Base-by-base conservation (phyloP, 2,113 vertebrate species). In the Puffinus mauretanicus region DNA sequence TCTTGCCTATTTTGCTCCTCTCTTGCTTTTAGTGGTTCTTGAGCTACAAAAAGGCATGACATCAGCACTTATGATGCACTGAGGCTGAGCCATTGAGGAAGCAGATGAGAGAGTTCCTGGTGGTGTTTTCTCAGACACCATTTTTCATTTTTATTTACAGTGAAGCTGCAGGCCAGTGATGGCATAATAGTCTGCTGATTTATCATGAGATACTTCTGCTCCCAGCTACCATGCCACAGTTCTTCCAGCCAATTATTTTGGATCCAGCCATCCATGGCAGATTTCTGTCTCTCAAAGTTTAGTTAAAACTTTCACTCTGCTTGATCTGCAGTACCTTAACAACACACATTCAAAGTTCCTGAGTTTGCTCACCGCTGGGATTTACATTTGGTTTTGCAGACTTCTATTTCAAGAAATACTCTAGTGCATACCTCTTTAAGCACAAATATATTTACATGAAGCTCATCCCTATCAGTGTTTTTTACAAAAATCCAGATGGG, bases 1-100 rank as follows among this genome's bases (percentile, higher is more conserved):
- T 93, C 84, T 90, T 72, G 5, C 79, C 70, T 97, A 2, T 96
- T 91, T 86, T 62, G 55, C 81, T 87, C 69, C 52, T 95, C 55
- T 71, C 34, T 80, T 69, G 65, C 83, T 95, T 94, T 65, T 4
- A 73, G 66, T 67, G 78, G 71, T 71, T 93, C 55, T 78, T 55
- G 61, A 88, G 82, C 79, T 78, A 22, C 42, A 70, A 34, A 75
- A 86, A 75, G 80, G 32, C 86, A 72, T 32, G 86, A 47, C 66
- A 20, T 42, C 36, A 67, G 47, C 82, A 57, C 32, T 4, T 20
- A 10, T 0, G 16, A 25, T 38, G 61, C 69, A 20, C 65, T 51
- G 65, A 81, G 93, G 62, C 67, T 21, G 57, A 93, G 91, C 82
- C 25, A 19, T 16, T 52, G 66, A 52, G 85, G 81, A 92, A 86